phyloP scores from a whole-genome alignment of 2,888 invertebrate genomes.

The Calliopum simillimum region DNA sequence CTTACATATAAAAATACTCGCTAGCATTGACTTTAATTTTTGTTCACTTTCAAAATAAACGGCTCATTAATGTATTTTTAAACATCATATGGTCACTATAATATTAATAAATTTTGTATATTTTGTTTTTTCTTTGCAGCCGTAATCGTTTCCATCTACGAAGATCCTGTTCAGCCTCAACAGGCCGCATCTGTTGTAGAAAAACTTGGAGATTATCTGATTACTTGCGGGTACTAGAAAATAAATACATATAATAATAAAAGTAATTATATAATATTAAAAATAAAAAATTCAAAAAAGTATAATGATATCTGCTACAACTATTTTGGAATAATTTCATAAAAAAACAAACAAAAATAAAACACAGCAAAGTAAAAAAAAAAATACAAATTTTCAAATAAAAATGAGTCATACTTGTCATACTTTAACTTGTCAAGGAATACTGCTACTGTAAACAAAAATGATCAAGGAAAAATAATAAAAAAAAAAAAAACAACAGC shows the following conservation, averaged over 20 bases:
- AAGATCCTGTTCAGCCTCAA: conserved; percentile 96
- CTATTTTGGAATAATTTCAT: conserved; percentile 59
- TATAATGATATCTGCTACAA: conserved; percentile 56
- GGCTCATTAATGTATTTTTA: too few species aligned
- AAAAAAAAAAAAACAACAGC: conserved; percentile 2
- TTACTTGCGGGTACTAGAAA: conserved; percentile 94
- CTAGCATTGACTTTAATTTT: too few species aligned
- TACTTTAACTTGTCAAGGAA: neutral
- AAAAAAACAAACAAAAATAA: conserved; percentile 48
- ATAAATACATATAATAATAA: conserved; percentile 58
- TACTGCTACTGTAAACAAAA: conserved; percentile 14
- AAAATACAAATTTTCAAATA: conserved; percentile 22
- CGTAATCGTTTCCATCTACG: conserved; percentile 93
- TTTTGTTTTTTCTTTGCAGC: conserved; percentile 73
- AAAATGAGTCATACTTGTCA: neutral
- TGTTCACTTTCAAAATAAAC: too few species aligned
- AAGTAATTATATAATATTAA: conserved; percentile 54
- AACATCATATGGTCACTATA: too few species aligned
- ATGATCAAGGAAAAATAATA: conserved; percentile 1
- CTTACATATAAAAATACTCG: too few species aligned
- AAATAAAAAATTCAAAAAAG: conserved; percentile 45
- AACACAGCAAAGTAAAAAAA: conserved; percentile 49
- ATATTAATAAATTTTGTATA: conserved; percentile 36
- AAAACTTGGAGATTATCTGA: conserved; percentile 97
- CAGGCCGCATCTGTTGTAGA: conserved; percentile 96